Evolutionary conservation across 2,797 vertebrate species (phyloP).

Genomic region (Vespertilio murinus): DNA sequence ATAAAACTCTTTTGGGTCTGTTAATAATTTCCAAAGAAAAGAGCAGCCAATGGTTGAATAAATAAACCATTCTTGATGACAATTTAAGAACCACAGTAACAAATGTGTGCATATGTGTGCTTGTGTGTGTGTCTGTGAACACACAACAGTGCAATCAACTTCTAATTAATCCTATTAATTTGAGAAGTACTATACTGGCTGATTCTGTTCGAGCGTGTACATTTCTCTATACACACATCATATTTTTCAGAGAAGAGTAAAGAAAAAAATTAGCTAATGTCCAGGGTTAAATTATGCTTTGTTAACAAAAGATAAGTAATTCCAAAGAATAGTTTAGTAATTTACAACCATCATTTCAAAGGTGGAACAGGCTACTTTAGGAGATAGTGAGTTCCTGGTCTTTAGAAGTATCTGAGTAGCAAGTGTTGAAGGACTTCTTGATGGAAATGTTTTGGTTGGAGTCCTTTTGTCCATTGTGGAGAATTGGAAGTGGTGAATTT

Average conservation of each 20-base stretch:
- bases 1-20: conserved; percentile 59
- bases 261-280: not conserved
- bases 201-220: not conserved
- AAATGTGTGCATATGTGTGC: not conserved
- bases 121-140: not conserved
- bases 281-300: not conserved
- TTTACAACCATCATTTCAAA: not conserved
- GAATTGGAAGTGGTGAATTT: not conserved
- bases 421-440: not conserved
- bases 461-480: not conserved
- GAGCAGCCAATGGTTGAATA: conserved; percentile 64
- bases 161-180: conserved; percentile 15
- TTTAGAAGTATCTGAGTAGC: not conserved
- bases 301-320: not conserved
- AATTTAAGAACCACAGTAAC: conserved; percentile 44
- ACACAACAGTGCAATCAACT: not conserved
- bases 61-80: conserved; percentile 70
- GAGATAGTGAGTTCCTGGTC: not conserved
- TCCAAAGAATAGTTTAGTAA: not conserved
- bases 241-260: conserved; percentile 17
- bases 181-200: not conserved
- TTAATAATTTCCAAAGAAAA: conserved; percentile 75
- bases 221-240: not conserved
- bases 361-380: not conserved
- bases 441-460: conserved; percentile 38